Base-by-base conservation (phyloP, 2,888 invertebrate genomes). In the Erebia aethiops region DNA sequence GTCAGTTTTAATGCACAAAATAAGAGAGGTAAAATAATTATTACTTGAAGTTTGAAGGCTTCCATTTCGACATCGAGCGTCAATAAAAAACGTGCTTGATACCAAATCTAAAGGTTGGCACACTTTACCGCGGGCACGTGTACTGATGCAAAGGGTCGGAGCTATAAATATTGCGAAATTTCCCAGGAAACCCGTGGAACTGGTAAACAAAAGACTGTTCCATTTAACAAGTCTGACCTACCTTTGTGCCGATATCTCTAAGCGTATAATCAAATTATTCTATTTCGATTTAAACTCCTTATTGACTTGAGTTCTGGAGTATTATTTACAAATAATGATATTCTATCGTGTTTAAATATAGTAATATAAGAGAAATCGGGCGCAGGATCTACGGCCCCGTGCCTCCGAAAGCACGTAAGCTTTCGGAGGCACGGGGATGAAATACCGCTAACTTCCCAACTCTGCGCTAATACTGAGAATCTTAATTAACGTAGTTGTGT, bases 1-100 rank as follows among this genome's bases (percentile, higher is more conserved):
- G 7, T 7, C 35, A 35, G 35, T 35, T 35, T 35, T 35, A 35
- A 35, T 0, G 35, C 35, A 35, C 7, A 35, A 35, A 7, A 7
- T 35, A 7, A 35, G 35, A 35, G 5, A 35, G 35, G 35, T 7
- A 35, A 35, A 46, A 11, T 11, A 11, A 13, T 11, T 51, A 13
- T 11, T 51, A 5, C 14, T 51, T 51, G n/a, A 51, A 51, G n/a
- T 14, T 7, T 14, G 18, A 2, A 70, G 51, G 58, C 57, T 14
- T 65, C 9, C 16, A n/a, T 35, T n/a, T 41, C 64, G 52, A 11
- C 14, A 35, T 14, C 35, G 11, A 35, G 18, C 18, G 49, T 11
- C 13, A 66, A 63, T 49, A 62, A 14, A 11, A 71, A 63, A 67
- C 67, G 57, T 67, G 71, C 64, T 35, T 18, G 13, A 57, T 26